phyloP scores from a whole-genome alignment of 2,113 vertebrate genomes.

The Rhabdornis inornatus region DNA sequence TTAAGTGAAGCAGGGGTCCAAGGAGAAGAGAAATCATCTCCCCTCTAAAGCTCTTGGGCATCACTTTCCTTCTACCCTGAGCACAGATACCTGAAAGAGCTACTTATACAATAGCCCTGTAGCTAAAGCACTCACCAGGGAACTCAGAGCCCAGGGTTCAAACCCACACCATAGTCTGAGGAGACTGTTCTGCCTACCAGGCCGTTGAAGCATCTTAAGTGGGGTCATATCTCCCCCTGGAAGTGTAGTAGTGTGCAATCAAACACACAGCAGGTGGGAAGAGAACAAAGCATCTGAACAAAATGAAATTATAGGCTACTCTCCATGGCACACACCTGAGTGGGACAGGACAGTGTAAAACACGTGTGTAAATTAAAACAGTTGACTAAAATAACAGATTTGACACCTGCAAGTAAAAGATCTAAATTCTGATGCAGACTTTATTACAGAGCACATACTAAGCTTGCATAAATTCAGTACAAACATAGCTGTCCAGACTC shows the following conservation, averaged over 20 bases:
- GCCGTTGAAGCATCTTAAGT: neutral
- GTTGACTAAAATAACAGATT: neutral
- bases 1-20: neutral
- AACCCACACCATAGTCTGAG: neutral
- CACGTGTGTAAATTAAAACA: neutral
- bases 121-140: neutral
- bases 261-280: neutral
- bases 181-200: neutral
- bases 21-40: neutral
- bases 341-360: neutral
- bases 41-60: neutral
- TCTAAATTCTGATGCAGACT: neutral
- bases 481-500: fast-evolving
- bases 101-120: neutral
- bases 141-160: neutral
- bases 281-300: neutral
- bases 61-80: neutral
- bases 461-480: neutral
- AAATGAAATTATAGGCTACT: neutral
- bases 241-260: neutral
- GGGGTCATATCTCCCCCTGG: neutral
- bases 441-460: neutral
- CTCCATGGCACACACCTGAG: neutral
- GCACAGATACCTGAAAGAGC: neutral
- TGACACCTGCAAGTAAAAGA: neutral